These are phyloP conservation scores for Benitochromis conjunctus DNA, from an alignment of 2,113 vertebrate species.

Conservation along the genomic window DNA sequence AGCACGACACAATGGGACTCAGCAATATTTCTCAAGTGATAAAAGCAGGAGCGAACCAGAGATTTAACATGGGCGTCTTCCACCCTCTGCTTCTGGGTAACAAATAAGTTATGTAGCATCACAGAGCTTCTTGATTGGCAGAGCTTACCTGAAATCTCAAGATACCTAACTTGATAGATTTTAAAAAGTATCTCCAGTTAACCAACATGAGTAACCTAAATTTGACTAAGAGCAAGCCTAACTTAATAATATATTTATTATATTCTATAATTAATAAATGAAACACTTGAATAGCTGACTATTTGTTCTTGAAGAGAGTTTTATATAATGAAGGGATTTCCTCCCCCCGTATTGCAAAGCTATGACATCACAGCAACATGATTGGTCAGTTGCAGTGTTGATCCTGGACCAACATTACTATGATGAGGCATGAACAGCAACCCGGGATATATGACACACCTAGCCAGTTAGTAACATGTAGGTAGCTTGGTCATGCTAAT, in stretches of 20 bases:
- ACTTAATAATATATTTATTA: not conserved
- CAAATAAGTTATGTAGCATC: not conserved
- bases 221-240: not conserved
- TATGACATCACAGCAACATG: not conserved
- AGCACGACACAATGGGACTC: not conserved
- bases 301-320: not conserved
- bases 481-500: not conserved
- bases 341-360: not conserved
- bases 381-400: not conserved
- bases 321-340: not conserved
- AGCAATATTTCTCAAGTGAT: not conserved
- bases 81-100: not conserved
- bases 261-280: not conserved
- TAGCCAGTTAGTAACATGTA: not conserved
- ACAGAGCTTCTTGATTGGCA: not conserved
- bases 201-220: not conserved
- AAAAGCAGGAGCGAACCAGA: rapidly evolving
- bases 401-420: not conserved
- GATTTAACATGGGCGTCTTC: not conserved
- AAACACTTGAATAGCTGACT: not conserved
- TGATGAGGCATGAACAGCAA: not conserved
- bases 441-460: rapidly evolving
- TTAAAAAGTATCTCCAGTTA: not conserved
- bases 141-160: not conserved
- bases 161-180: not conserved